Percentiles rank a stretch among this genome's conserved stretches.
Evolutionary conservation across 2,888 invertebrate species (phyloP).

Genomic region (Tetramorium bicarinatum): DNA sequence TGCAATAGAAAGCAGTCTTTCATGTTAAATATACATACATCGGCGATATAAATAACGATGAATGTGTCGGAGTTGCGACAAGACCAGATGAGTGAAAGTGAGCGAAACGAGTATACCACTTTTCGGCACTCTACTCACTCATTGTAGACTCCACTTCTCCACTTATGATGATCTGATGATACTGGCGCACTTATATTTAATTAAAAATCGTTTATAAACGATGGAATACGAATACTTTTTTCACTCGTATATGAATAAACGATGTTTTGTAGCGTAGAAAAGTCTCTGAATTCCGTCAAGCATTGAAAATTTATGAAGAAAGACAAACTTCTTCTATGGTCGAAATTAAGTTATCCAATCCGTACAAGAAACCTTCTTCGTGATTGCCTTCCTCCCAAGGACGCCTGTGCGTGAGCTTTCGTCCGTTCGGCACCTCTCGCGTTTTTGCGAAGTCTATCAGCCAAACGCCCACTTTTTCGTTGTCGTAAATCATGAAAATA

Average conservation of each 20-base stretch:
- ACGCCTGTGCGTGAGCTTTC: constrained; percentile 92
- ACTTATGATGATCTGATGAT: not conserved
- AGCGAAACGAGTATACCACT: constrained; percentile 14
- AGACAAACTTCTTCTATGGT: constrained; percentile 87
- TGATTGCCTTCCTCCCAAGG: constrained; percentile 97
- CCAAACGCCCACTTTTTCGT: constrained; percentile 96
- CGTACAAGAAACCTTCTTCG: constrained; percentile 97
- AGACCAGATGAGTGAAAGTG: constrained; percentile 24
- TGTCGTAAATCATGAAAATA: constrained; percentile 97
- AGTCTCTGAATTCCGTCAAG: constrained; percentile 1
- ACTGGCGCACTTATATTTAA: constrained; percentile 6
- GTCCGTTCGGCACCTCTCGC: constrained; percentile 90
- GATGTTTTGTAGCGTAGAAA: not conserved
- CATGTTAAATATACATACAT: constrained; percentile 51
- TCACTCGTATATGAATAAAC: constrained; percentile 13
- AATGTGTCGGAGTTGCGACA: not conserved
- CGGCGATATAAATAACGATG: constrained; percentile 50
- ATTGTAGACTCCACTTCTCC: not conserved
- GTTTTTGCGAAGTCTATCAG: constrained; percentile 99
- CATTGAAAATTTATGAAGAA: constrained; percentile 30
- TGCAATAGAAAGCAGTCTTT: constrained; percentile 71
- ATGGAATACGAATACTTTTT: constrained; percentile 35
- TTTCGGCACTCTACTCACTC: not conserved
- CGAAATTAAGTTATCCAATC: constrained; percentile 96
- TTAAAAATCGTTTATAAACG: constrained; percentile 13